A percentile compares a stretch with the other conserved stretches of the same genome.
phyloP scores from a whole-genome alignment of 2,888 invertebrate species.

The Drosophila helvetica region DNA sequence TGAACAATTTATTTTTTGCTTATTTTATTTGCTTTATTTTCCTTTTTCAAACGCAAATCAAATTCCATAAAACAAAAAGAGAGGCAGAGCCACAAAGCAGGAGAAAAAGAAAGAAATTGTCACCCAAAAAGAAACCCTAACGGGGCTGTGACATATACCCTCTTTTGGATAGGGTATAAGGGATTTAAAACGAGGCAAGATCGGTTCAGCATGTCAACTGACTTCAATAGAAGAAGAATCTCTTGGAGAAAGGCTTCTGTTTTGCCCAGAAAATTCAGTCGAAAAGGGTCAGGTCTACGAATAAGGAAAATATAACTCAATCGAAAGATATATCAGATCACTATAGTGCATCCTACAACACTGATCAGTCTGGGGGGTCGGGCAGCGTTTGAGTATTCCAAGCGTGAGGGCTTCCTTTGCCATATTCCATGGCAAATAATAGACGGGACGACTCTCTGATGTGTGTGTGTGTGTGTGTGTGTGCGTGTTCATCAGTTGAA shows the following conservation, averaged over 20 bases:
- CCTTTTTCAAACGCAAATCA: slow-evolving; percentile 20
- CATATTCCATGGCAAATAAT: not conserved
- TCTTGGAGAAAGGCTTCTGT: too few relatives aligned
- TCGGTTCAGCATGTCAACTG: not conserved
- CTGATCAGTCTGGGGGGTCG: not conserved
- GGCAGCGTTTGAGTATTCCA: too few relatives aligned
- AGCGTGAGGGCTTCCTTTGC: not conserved
- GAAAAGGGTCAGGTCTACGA: too few relatives aligned
- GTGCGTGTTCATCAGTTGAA: slow-evolving; percentile 60
- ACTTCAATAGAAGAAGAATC: too few relatives aligned
- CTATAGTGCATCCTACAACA: too few relatives aligned
- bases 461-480: slow-evolving; percentile 38
- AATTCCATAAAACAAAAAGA: slow-evolving; percentile 44
- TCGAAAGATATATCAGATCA: too few relatives aligned
- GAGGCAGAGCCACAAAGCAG: not conserved
- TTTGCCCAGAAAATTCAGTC: too few relatives aligned
- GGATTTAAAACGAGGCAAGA: not conserved
- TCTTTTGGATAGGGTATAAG: not conserved
- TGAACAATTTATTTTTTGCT: slow-evolving; percentile 17
- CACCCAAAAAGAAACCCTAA: slow-evolving; percentile 27
- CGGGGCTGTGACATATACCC: slow-evolving; percentile 8
- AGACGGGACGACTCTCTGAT: slow-evolving; percentile 10
- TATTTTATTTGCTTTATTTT: slow-evolving; percentile 3
- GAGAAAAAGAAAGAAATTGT: slow-evolving; percentile 17
- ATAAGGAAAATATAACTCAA: too few relatives aligned